Percentiles rank a stretch among this genome's conserved stretches.
phyloP scores from a whole-genome alignment of 2,113 vertebrate genomes.

The Pelecanoides urinatrix region DNA sequence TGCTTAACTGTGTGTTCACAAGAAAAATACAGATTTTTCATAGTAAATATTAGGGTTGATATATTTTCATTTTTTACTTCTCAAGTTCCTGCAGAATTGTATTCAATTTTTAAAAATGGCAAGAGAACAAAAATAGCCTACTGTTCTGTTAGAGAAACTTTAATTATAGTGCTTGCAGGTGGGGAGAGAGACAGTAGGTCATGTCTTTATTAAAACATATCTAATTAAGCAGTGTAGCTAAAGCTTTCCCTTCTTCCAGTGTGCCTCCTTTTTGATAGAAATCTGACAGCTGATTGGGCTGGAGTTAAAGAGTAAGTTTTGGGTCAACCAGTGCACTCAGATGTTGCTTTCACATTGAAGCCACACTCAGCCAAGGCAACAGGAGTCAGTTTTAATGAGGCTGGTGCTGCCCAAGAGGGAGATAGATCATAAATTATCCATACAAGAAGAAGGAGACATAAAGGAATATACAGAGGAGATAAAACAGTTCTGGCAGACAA shows the following conservation, averaged over 20 bases:
- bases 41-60: background rate
- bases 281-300: background rate
- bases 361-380: background rate
- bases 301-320: slow-evolving; percentile 3
- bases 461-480: background rate
- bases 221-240: slow-evolving; percentile 13
- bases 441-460: background rate
- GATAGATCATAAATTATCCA: slow-evolving; percentile 19
- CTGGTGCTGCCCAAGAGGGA: background rate
- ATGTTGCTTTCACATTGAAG: slow-evolving; percentile 8
- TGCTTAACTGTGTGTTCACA: background rate
- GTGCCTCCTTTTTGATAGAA: slow-evolving; percentile 36
- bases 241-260: background rate
- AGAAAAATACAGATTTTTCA: background rate
- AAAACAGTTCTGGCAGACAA: background rate
- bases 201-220: slow-evolving; percentile 32
- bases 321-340: background rate
- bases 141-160: background rate
- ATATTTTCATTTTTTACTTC: background rate
- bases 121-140: background rate
- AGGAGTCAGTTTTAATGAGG: slow-evolving; percentile 68
- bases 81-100: background rate
- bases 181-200: slow-evolving; percentile 31
- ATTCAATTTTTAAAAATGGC: background rate
- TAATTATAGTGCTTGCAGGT: slow-evolving; percentile 41